Base-by-base conservation (phyloP, 53 echinoderm and acorn worm species). In the Stichopus horrens region DNA sequence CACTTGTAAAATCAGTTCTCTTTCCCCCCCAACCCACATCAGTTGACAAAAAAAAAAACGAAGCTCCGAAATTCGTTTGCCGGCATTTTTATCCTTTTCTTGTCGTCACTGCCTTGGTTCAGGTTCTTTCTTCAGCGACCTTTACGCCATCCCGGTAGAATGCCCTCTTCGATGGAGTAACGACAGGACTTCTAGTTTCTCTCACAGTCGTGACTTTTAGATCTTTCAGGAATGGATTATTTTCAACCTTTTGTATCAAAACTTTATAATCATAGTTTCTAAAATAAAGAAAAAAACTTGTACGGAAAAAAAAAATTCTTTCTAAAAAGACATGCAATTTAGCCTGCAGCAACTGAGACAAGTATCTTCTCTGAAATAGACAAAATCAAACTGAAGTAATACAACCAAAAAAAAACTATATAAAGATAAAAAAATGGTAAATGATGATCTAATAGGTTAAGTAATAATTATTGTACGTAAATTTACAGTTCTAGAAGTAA, bases 311-410 rank as follows among this genome's bases (percentile, higher is more conserved):
- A 52, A 81, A 81, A 81, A 81, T 75, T 57, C 81, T 81, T 81
- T 81, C 57, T 81, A 81, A 54, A 37, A 75, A 56, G 56, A 81
- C 81, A 56, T 81, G 57, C 58, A 81, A 57, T 23, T 57, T 22
- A 56, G 81, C 57, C 56, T 58, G 81, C 56, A 56, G 81, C 58
- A 58, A n/a, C 20, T 57, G 71, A 81, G 57, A 21, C 58, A 21
- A 52, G 81, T 81, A 81, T 81, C 81, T 81, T 81, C 56, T 81
- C 81, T 81, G 81, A 81, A 81, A 81, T 81, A 81, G 58, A 75
- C 21, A 81, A 79, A 37, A 78, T 37, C 10, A 63, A 63, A 20
- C 19, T 20, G 4, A 71, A 18, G 71, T 56, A 81, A 57, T 9
- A n/a, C 55, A 81, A 56, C 58, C 56, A 81, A 81, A 81, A 81